A percentile compares a stretch with the other conserved stretches of the same genome.
Evolutionary conservation across 2,888 invertebrate genomes (phyloP).

Genomic region (Drosophila mimica): DNA sequence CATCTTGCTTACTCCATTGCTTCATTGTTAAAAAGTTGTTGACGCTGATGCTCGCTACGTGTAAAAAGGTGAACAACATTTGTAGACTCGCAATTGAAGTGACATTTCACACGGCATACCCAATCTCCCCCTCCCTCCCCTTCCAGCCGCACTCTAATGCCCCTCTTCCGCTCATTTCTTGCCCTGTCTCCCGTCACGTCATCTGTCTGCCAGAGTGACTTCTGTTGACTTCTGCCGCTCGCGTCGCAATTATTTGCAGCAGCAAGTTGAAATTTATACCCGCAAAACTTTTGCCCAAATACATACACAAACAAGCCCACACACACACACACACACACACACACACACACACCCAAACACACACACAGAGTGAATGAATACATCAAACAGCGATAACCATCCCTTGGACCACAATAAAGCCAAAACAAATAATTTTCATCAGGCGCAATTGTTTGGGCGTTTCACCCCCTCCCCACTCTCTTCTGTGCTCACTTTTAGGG

Average conservation of each 20-base stretch:
- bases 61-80: constrained; percentile 81
- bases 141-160: too few species aligned
- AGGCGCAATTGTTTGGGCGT: constrained; percentile 60
- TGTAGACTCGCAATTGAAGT: constrained; percentile 78
- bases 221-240: constrained; percentile 61
- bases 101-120: constrained; percentile 64
- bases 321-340: neutral
- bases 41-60: constrained; percentile 79
- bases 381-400: constrained; percentile 59
- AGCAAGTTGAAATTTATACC: constrained; percentile 75
- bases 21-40: constrained; percentile 77
- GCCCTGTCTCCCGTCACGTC: constrained; percentile 34
- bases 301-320: constrained; percentile 10
- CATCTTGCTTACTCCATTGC: constrained; percentile 3
- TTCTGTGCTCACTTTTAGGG: constrained; percentile 18
- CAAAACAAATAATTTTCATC: constrained; percentile 72
- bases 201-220: constrained; percentile 63
- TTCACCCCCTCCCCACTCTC: constrained; percentile 1
- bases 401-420: constrained; percentile 57
- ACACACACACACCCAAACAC: neutral
- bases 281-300: constrained; percentile 47
- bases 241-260: constrained; percentile 79
- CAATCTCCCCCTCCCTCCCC: neutral
- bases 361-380: constrained; percentile 60
- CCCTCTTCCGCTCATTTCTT: neutral